Evolutionary conservation across 35 echinoderm and acorn worm genomes (phyloP), one percentile per base, ranked within the genome.

Genomic region (Lytechinus pictus): DNA sequence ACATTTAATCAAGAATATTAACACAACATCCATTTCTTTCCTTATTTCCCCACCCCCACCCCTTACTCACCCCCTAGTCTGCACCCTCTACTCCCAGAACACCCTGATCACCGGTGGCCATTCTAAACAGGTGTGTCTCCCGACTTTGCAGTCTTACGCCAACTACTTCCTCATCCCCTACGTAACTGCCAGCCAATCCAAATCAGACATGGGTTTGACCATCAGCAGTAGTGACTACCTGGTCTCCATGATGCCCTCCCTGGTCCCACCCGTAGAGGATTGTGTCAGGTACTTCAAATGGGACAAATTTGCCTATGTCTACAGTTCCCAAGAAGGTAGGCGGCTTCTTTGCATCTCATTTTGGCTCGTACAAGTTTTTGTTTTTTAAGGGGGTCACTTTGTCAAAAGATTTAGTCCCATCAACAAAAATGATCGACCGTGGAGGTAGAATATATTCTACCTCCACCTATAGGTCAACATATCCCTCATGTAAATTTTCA

Each of bases 281-380:
- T 33, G 98, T 14, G 89, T 99, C 28, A 44, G 33, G 7, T 96
- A 94, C 88, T 94, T 94, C 27, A 89, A 96, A 89, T 99, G 98
- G 98, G 92, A 96, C 14, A 89, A 86, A 53, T 99, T 99, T 91
- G 96, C 95, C 7, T 99, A 97, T 90, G 95, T 99, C 52, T 99
- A 98, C 86, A 94, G 96, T 52, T 55, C 94, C 86, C 55, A 93
- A 24, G 96, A 96, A 97, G 98, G 98, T 99, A 90, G 4, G 16
- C 33, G 33, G 33, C 33, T 44, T 44, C 33, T 44, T 44, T 44
- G 33, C 33, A 44, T 44, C 33, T 44, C 33, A 44, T 44, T 44
- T 44, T 44, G 33, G 33, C 33, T 44, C 33, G 2, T 44, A 44
- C 33, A 44, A 44, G 33, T 44, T 44, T 44, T 1, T 44, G 33